Base-by-base conservation (phyloP, 2,113 vertebrate species). In the Gadus macrocephalus region DNA sequence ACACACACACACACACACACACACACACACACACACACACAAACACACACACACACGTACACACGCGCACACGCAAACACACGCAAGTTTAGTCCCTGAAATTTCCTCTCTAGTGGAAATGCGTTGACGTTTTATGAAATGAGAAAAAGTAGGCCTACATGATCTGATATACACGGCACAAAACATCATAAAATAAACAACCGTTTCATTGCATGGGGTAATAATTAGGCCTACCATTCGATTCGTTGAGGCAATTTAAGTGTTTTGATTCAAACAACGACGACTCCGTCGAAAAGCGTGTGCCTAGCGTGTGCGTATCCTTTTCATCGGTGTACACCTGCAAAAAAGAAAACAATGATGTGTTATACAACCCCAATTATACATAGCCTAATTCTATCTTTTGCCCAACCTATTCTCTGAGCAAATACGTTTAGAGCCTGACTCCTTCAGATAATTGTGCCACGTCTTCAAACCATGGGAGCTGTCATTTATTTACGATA, bases 211-310 rank as follows among this genome's bases (percentile, higher is more conserved):
- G 42, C 42, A 49, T 14, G 12, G 42, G 42, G 42, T 0, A 38
- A 70, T 70, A 74, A 78, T 93, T 92, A n/a, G n/a, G n/a, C n/a
- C n/a, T n/a, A 98, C 96, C 95, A 81, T 92, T 93, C 27, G 93
- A 76, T 88, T 95, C 91, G 20, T 53, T 67, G 0, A 89, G 81
- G 78, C 79, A 83, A 89, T 92, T 93, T 17, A 92, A 87, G 80
- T 91, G 95, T 75, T 93, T 89, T 63, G 86, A 83, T 66, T 84
- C 91, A 86, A 87, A 85, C 69, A 84, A 75, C 19, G 86, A 79
- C 2, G 85, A 71, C 67, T 83, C 67, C 67, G 87, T 92, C 73
- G 92, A 79, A 62, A 83, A 25, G 25, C 25, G 25, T 25, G 25
- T 25, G 25, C 25, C 25, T 25, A 25, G 84, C 86, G 85, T 81